Evolutionary conservation across 2,888 invertebrate genomes (phyloP), one percentile per base, ranked within the genome.

Genomic region (Lochmaea crataegi): DNA sequence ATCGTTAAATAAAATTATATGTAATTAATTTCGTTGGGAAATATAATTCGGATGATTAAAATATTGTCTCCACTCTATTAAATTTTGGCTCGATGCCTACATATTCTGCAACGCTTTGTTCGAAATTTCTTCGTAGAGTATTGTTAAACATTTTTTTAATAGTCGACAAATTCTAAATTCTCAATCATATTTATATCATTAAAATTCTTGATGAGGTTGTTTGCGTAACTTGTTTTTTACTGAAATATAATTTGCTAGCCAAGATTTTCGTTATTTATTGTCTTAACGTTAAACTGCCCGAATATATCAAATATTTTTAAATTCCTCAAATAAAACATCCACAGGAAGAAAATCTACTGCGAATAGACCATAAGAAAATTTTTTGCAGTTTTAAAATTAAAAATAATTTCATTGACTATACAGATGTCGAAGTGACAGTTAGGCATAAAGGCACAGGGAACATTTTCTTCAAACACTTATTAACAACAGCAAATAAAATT

Each of bases 71-170:
- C 41, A 53, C 63, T 53, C 53, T 69, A 63, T 69, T 69, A 69
- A 69, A 38, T 69, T 68, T 63, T 63, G 63, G 63, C 63, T 26
- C n/a, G 53, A 4, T 63, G 63, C 63, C 69, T 61, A 53, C 69
- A 63, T 60, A 38, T 56, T 69, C 63, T 51, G 42, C 51, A 42
- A 53, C 22, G 53, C 63, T 61, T 69, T 69, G 63, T 69, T 63
- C 26, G 12, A 14, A 41, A 65, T 48, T 58, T 32, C 58, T 16
- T 26, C 58, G 2, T 2, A 45, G n/a, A n/a, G 51, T 18, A 68
- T 60, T 68, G 61, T 68, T 68, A 5, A 64, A 26, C 10, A 22
- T 56, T 56, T 65, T 65, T 65, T 51, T 65, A 53, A 53, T 65
- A 7, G 53, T 26, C 51, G 53, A 26, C n/a, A 53, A 48, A 51